These are phyloP conservation scores for Apis dorsata DNA, from an alignment of 1,140 invertebrate genomes.

Conservation along the genomic window DNA sequence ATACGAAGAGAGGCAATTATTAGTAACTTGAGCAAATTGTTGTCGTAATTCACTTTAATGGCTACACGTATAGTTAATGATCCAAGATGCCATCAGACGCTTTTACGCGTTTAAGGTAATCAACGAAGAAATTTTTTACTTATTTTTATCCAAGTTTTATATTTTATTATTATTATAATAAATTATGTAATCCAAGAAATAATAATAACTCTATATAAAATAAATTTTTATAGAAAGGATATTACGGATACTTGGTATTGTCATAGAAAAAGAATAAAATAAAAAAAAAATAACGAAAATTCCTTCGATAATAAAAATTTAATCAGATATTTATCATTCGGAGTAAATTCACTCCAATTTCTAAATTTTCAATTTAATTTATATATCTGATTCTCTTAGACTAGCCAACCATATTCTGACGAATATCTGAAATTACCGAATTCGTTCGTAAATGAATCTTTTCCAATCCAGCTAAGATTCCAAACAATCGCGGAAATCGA, in stretches of 20 bases:
- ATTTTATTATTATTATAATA: no score
- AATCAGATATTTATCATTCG: not conserved
- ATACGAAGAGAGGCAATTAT: constrained; percentile 50
- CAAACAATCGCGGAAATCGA: not conserved
- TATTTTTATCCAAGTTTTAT: not conserved
- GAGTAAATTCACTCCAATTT: not conserved
- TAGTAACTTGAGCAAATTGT: constrained; percentile 59
- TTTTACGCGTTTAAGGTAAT: constrained; percentile 6
- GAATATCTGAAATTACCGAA: not conserved
- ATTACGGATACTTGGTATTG: no score
- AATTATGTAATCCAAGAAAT: no score
- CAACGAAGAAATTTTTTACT: not conserved
- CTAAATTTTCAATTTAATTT: not conserved
- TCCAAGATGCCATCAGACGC: not conserved
- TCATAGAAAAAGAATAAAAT: no score
- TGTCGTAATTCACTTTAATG: constrained; percentile 55
- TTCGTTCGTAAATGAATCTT: not conserved
- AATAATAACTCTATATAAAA: no score
- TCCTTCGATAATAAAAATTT: not conserved
- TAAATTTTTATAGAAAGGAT: no score
- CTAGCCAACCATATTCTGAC: not conserved
- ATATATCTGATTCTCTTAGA: not conserved
- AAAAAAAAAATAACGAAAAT: no score
- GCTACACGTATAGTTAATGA: constrained; percentile 16
- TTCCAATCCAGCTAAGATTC: not conserved